Conservation (phyloP, 2,797 vertebrate species). For the Yasuhikotakia modesta region DNA sequence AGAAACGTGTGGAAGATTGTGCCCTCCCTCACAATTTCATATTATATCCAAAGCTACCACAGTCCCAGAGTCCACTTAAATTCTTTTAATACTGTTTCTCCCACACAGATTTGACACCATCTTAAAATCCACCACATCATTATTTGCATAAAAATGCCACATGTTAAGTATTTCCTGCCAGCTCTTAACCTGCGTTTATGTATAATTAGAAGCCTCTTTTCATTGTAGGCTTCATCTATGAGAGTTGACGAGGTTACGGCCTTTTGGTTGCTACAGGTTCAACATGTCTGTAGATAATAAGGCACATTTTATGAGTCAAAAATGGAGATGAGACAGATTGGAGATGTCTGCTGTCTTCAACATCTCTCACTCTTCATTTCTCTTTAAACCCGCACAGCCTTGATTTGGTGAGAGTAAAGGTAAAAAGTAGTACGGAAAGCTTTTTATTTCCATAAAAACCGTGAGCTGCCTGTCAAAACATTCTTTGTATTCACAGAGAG, state of each 20-base stretch:
- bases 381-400: slow-evolving; percentile 67
- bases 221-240: slow-evolving; percentile 60
- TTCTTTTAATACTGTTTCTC: slow-evolving; percentile 29
- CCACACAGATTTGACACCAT: slow-evolving; percentile 26
- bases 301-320: slow-evolving; percentile 60
- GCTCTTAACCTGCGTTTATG: slow-evolving; percentile 21
- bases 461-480: slow-evolving; percentile 68
- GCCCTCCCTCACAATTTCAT: slow-evolving; percentile 76
- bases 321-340: slow-evolving; percentile 22
- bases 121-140: slow-evolving; percentile 5
- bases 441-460: slow-evolving; percentile 63
- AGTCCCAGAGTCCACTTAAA: slow-evolving; percentile 73
- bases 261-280: slow-evolving; percentile 73
- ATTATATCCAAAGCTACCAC: slow-evolving; percentile 77
- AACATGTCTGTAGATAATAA: slow-evolving; percentile 72
- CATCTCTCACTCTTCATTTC: slow-evolving; percentile 54
- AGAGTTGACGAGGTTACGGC: slow-evolving; percentile 67
- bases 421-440: slow-evolving; percentile 56
- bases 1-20: slow-evolving; percentile 69
- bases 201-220: slow-evolving; percentile 30
- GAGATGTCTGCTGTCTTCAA: slow-evolving; percentile 63
- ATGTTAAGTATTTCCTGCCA: slow-evolving; percentile 26
- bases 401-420: slow-evolving; percentile 56
- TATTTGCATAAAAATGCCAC: slow-evolving; percentile 13
- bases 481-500: slow-evolving; percentile 54